phyloP scores from a whole-genome alignment of 2,113 vertebrate species.

The Cyphomyrus discorhynchus region DNA sequence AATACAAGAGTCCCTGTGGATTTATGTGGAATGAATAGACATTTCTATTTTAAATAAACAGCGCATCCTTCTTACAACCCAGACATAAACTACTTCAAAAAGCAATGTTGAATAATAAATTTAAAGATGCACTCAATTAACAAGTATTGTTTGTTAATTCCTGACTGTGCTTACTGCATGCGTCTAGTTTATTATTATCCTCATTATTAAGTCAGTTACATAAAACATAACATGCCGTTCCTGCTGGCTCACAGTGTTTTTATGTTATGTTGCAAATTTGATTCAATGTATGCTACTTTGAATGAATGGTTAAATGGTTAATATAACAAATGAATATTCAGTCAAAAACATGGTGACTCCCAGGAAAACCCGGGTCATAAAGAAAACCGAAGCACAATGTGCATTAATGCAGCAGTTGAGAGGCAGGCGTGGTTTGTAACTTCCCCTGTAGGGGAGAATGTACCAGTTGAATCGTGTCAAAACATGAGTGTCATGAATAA shows the following conservation, averaged over 20 bases:
- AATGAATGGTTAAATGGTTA: background rate
- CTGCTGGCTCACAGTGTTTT: background rate
- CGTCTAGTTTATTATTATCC: background rate
- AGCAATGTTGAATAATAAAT: background rate
- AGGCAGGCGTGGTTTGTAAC: background rate
- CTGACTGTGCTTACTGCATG: background rate
- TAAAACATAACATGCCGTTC: background rate
- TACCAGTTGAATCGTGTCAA: background rate
- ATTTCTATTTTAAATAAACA: background rate
- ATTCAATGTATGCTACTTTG: background rate
- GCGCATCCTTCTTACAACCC: background rate
- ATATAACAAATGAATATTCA: background rate
- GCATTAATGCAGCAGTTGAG: background rate
- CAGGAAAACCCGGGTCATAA: background rate
- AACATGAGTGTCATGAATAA: constrained; percentile 4
- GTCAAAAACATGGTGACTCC: background rate
- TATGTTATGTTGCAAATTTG: background rate
- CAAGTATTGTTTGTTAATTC: background rate
- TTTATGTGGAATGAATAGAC: background rate
- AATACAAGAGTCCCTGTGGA: background rate
- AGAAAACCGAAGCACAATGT: background rate
- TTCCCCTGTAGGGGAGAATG: background rate
- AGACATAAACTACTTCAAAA: background rate
- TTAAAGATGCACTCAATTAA: background rate
- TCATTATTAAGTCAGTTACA: background rate